Evolutionary conservation across 2,888 invertebrate species (phyloP).

Genomic region (Chaetogeoica ovagalla): DNA sequence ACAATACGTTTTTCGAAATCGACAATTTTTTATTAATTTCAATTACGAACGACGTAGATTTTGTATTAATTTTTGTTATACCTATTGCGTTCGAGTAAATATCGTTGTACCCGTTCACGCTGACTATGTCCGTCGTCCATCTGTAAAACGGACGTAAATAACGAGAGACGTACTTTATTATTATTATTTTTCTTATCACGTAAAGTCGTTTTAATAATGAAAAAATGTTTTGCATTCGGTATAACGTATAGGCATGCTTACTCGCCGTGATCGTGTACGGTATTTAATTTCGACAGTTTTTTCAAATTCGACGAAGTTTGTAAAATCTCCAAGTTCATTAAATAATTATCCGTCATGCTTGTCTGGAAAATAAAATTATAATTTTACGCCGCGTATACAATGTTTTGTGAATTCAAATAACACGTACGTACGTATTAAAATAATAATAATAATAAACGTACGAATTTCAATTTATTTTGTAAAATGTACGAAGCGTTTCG

Average conservation of each 20-base stretch:
- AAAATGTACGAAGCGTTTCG: constrained; percentile 68
- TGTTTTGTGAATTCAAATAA: too few relatives aligned
- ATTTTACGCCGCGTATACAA: too few relatives aligned
- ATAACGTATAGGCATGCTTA: constrained; percentile 59
- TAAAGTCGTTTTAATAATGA: background rate
- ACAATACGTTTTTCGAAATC: too few relatives aligned
- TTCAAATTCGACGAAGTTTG: constrained; percentile 58
- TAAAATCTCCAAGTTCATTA: constrained; percentile 52
- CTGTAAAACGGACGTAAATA: constrained; percentile 58
- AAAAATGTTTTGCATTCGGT: constrained; percentile 34
- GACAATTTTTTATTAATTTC: too few relatives aligned
- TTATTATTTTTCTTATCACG: too few relatives aligned
- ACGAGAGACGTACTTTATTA: background rate
- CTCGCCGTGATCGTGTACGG: constrained; percentile 67
- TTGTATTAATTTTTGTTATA: constrained; percentile 62
- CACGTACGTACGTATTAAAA: too few relatives aligned
- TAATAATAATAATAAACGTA: too few relatives aligned
- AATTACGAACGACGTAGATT: background rate
- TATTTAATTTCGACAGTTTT: constrained; percentile 67
- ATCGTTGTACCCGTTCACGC: constrained; percentile 75
- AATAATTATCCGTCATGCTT: constrained; percentile 53
- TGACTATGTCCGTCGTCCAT: constrained; percentile 72
- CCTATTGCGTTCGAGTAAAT: constrained; percentile 76
- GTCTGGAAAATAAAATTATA: background rate
- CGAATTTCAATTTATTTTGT: constrained; percentile 64